phyloP scores from a whole-genome alignment of 2,113 vertebrate genomes.

The Alosa alosa region DNA sequence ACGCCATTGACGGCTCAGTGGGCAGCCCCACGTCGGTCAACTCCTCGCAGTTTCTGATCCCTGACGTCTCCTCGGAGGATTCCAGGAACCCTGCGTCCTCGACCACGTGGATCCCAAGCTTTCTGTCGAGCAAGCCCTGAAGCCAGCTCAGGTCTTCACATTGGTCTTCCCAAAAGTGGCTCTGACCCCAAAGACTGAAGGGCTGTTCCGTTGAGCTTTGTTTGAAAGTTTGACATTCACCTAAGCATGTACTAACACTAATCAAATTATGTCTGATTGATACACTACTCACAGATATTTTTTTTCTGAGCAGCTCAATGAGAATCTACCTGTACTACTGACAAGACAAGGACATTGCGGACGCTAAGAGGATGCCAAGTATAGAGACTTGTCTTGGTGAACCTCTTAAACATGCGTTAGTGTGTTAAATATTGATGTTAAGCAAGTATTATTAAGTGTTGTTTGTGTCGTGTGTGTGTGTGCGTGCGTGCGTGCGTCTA shows the following conservation, averaged over 20 bases:
- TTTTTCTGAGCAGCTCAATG: not conserved
- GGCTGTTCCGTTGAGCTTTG: not conserved
- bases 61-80: constrained; percentile 71
- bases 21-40: constrained; percentile 91
- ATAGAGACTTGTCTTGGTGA: not conserved
- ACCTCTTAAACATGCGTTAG: not conserved
- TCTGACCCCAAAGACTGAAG: not conserved
- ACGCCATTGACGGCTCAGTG: constrained; percentile 74
- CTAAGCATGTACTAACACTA: constrained; percentile 15
- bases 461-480: constrained; percentile 4
- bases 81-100: constrained; percentile 65
- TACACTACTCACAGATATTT: constrained; percentile 9
- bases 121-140: constrained; percentile 72
- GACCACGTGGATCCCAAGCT: constrained; percentile 69
- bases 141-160: not conserved
- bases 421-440: not conserved
- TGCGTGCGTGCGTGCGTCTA: not conserved
- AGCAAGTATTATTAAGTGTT: constrained; percentile 12
- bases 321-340: constrained; percentile 12
- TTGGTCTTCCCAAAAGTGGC: not conserved
- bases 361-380: not conserved
- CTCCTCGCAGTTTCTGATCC: constrained; percentile 92
- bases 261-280: not conserved
- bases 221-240: not conserved
- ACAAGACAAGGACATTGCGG: not conserved